These are phyloP conservation scores for Lymantria dispar DNA, from an alignment of 2,888 invertebrate genomes.

Conservation along the genomic window DNA sequence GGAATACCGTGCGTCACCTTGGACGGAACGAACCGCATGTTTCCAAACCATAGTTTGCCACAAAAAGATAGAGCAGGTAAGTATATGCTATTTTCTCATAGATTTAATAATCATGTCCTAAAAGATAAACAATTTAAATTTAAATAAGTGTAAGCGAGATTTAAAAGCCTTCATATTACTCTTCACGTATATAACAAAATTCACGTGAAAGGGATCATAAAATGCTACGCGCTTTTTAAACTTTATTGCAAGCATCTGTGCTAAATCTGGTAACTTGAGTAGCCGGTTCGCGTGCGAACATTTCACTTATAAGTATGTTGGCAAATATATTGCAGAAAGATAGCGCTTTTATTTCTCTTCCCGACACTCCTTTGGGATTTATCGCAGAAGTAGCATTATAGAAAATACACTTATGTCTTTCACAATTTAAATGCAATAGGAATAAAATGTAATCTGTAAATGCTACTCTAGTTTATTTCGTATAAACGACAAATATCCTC, in stretches of 20 bases:
- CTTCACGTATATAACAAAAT: background rate
- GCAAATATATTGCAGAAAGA: slow-evolving; percentile 54
- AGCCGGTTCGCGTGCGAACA: slow-evolving; percentile 32
- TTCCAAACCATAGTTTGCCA: no score
- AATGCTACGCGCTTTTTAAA: slow-evolving; percentile 35
- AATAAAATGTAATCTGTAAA: no score
- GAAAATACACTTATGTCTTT: slow-evolving; percentile 28
- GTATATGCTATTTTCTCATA: no score
- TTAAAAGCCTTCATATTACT: no score
- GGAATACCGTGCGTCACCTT: no score
- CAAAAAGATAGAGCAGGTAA: no score
- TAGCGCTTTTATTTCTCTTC: slow-evolving; percentile 58
- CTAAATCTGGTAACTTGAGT: slow-evolving; percentile 43
- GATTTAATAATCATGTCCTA: no score
- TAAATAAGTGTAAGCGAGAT: no score
- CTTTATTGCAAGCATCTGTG: slow-evolving; percentile 43
- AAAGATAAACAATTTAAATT: no score
- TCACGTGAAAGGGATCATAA: slow-evolving; percentile 16
- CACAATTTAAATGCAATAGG: background rate
- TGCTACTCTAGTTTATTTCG: no score
- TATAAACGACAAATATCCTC: no score
- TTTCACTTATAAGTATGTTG: slow-evolving; percentile 47
- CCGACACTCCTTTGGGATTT: slow-evolving; percentile 45
- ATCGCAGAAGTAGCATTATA: slow-evolving; percentile 39
- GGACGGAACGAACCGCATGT: no score